Base-by-base conservation (phyloP, 2,113 vertebrate genomes). In the Micromys minutus region DNA sequence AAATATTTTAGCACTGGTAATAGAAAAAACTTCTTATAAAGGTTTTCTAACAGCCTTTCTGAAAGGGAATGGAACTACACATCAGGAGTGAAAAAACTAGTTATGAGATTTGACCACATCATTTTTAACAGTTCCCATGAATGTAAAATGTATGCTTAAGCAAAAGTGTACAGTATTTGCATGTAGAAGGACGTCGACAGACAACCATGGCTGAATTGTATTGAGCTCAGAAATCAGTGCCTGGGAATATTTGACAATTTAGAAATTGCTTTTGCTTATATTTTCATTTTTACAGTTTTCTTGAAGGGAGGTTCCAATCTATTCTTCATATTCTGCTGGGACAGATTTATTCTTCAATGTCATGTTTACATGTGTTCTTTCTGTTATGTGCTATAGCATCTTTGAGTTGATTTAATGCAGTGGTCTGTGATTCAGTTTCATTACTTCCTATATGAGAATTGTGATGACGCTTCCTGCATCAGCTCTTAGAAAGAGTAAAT, bases 1-100 rank as follows among this genome's bases (percentile, higher is more conserved):
- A 97, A 97, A 96, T 96, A 96, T 96, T 96, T 97, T 94, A 97
- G 69, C 57, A 29, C 61, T 95, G 69, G 83, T 93, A 97, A 96
- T 86, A 94, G 91, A 52, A 34, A 50, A 59, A 34, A 2, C 26
- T 59, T 52, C 65, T 80, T 81, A 59, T 96, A 96, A 96, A 95
- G 92, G 39, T 75, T 83, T 95, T 96, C 88, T 97, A 95, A 97
- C 94, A 94, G 67, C 71, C 71, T 86, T 96, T 36, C 93, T 89
- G 94, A 97, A 94, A 94, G 91, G 59, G 39, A 95, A 84, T 89
- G 47, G 96, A 97, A 95, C 90, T 95, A 90, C 47, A 86, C 95
- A 95, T 96, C 96, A 97, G 71, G 96, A 91, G 90, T 84, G 69
- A 29, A 93, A 88, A 29, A 79, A 47, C 34, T 85, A 96, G 93